Percentiles rank a stretch among this genome's conserved stretches.
Conservation (phyloP, 2,797 vertebrate species). For the Hippocampus kuda region DNA sequence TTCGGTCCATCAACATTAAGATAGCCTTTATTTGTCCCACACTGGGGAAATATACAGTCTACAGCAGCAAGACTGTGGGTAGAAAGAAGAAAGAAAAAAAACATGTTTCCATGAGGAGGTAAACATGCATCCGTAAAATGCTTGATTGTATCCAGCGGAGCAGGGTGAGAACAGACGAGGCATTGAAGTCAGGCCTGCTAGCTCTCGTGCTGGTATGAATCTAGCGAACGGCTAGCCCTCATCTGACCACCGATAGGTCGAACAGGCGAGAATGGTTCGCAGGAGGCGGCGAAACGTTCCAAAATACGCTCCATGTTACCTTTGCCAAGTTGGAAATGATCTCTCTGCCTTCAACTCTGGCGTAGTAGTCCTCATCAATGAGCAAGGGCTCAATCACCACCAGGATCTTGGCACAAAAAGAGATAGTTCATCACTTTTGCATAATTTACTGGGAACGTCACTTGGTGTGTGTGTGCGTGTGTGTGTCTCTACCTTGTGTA, state of each 20-base stretch:
- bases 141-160: constrained; percentile 51
- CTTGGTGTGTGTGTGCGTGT: no score
- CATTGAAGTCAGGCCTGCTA: constrained; percentile 20
- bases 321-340: constrained; percentile 99
- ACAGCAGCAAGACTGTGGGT: neutral
- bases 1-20: neutral
- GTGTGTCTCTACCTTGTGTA: constrained; percentile 81
- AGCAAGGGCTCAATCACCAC: constrained; percentile 95
- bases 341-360: constrained; percentile 97
- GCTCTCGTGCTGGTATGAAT: constrained; percentile 52
- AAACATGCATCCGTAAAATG: neutral
- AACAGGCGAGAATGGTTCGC: constrained; percentile 64
- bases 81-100: no score
- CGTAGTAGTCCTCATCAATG: constrained; percentile 99
- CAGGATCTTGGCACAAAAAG: constrained; percentile 73
- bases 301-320: constrained; percentile 56
- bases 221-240: constrained; percentile 61
- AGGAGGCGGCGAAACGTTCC: neutral
- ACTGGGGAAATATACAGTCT: no score
- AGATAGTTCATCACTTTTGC: neutral
- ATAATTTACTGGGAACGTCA: neutral
- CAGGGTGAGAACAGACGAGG: constrained; percentile 57
- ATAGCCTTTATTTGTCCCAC: no score
- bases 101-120: neutral
- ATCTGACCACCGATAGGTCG: constrained; percentile 44